These are phyloP conservation scores for Leptinotarsa peninsularis DNA, from an alignment of 2,888 invertebrate genomes.

Conservation along the genomic window DNA sequence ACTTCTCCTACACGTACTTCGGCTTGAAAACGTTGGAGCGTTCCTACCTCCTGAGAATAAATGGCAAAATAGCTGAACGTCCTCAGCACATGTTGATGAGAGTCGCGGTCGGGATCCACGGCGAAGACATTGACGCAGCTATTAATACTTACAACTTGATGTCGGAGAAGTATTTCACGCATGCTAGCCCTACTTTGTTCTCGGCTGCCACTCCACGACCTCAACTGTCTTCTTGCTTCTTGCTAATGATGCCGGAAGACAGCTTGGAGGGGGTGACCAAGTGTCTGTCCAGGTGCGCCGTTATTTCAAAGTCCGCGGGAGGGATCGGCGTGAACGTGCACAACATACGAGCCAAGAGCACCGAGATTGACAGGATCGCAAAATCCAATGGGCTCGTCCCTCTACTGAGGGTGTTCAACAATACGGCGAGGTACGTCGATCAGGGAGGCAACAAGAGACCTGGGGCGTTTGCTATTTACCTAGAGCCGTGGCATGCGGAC, in stretches of 20 bases:
- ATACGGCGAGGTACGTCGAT: constrained; percentile 95
- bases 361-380: constrained; percentile 94
- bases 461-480: constrained; percentile 96
- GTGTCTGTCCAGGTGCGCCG: constrained; percentile 90
- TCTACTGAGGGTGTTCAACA: constrained; percentile 94
- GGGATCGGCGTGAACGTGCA: constrained; percentile 98
- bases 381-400: constrained; percentile 96
- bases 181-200: constrained; percentile 97
- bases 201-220: constrained; percentile 92
- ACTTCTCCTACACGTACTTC: constrained; percentile 97
- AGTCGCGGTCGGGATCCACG: constrained; percentile 93
- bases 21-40: constrained; percentile 98
- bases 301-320: constrained; percentile 96
- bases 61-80: constrained; percentile 92
- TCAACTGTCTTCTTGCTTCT: constrained; percentile 95
- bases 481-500: constrained; percentile 99
- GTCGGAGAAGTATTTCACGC: constrained; percentile 96
- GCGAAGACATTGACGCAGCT: constrained; percentile 89
- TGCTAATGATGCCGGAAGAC: constrained; percentile 94
- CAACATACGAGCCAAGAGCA: constrained; percentile 89
- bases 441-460: constrained; percentile 98
- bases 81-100: constrained; percentile 99
- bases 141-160: constrained; percentile 96
- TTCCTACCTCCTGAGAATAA: constrained; percentile 92
- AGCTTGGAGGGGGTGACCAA: constrained; percentile 96